Evolutionary conservation across 2,113 vertebrate genomes (phyloP).

Genomic region (Cathartes aura): DNA sequence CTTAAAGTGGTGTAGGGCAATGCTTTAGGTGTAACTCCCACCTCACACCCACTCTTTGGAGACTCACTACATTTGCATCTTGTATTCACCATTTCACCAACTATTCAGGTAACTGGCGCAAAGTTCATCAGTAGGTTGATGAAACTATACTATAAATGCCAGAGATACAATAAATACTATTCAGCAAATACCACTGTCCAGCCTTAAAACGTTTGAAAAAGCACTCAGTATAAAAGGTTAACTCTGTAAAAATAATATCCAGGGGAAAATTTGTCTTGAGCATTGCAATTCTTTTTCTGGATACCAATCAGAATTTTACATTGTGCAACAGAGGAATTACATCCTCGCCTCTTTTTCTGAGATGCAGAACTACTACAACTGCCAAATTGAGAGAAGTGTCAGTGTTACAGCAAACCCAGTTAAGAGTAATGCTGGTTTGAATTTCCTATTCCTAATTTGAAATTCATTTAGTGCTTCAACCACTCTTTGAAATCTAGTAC

Average conservation of each 20-base stretch:
- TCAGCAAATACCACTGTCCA: background rate
- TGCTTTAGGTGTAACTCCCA: background rate
- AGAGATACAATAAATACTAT: background rate
- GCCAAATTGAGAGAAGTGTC: background rate
- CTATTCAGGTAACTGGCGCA: background rate
- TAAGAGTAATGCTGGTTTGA: conserved; percentile 16
- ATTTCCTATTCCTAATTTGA: conserved; percentile 44
- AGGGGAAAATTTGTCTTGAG: background rate
- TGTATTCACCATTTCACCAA: background rate
- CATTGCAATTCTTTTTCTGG: background rate
- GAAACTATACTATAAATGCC: background rate
- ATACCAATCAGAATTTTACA: background rate
- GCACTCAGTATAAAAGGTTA: background rate
- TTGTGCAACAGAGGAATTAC: background rate
- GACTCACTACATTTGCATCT: background rate
- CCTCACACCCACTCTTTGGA: background rate
- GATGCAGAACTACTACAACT: background rate
- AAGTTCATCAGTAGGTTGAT: background rate
- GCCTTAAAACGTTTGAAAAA: background rate
- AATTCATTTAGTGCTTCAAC: conserved; percentile 45
- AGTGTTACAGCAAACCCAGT: background rate
- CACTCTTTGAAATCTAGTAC: conserved; percentile 55
- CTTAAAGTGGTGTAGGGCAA: background rate
- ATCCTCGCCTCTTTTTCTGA: background rate
- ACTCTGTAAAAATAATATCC: background rate